These are phyloP conservation scores for Phrynocephalus versicolor DNA, from an alignment of 2,113 vertebrate species.

Conservation along the genomic window DNA sequence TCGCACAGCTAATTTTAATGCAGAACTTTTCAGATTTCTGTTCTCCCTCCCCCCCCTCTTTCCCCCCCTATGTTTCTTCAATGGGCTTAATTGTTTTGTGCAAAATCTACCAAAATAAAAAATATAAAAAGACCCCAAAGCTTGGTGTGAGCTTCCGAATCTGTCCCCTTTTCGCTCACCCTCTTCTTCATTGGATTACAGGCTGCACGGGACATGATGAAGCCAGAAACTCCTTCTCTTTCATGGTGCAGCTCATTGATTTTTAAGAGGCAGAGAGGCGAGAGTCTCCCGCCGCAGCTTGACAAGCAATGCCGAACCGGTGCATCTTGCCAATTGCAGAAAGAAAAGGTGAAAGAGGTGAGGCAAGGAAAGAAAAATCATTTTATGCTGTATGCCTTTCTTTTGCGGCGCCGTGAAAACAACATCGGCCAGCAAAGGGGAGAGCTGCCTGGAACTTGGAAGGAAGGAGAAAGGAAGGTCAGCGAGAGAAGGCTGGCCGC, in stretches of 20 bases:
- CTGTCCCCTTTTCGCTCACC: too few relatives aligned
- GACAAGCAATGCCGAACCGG: conserved; percentile 60
- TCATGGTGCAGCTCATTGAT: conserved; percentile 69
- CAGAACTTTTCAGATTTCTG: too few relatives aligned
- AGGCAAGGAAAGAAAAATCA: conserved; percentile 55
- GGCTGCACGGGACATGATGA: conserved; percentile 50
- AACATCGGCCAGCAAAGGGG: conserved; percentile 59
- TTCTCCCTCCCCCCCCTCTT: too few relatives aligned
- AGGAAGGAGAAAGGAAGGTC: conserved; percentile 36
- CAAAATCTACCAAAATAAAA: too few relatives aligned
- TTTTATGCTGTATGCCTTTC: conserved; percentile 60
- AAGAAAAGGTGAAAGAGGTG: conserved; percentile 69
- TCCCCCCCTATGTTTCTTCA: too few relatives aligned
- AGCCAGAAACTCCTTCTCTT: conserved; percentile 66
- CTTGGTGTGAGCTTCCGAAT: too few relatives aligned
- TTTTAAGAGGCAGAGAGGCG: conserved; percentile 64
- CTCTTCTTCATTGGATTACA: conserved; percentile 40
- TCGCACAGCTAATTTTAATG: too few relatives aligned
- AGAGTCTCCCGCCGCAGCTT: conserved; percentile 66
- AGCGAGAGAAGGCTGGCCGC: background rate
- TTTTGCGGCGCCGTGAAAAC: conserved; percentile 68
- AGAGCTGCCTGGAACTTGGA: conserved; percentile 41
- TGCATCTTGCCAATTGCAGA: conserved; percentile 66
- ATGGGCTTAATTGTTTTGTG: too few relatives aligned
- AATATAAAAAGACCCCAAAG: background rate